A percentile compares a stretch with the other conserved stretches of the same genome.
These are phyloP conservation scores for Osedax frankpressi DNA, from an alignment of 2,888 invertebrate genomes.

Conservation along the genomic window DNA sequence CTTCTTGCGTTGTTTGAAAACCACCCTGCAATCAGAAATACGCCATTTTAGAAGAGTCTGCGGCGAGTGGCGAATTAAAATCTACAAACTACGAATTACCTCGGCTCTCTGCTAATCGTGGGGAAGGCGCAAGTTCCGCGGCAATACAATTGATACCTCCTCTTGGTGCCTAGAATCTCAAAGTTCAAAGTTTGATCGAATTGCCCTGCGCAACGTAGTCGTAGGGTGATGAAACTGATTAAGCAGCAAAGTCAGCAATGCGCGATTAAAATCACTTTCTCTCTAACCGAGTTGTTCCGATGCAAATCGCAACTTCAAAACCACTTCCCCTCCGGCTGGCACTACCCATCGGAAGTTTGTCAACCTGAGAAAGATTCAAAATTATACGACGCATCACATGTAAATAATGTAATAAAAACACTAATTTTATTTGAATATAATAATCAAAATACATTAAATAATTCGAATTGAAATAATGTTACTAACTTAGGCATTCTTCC, in stretches of 20 bases:
- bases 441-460: background rate
- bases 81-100: too few species aligned
- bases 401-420: too few species aligned
- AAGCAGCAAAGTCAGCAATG: too few species aligned
- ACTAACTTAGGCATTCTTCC: background rate
- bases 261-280: too few species aligned
- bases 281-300: conserved; percentile 43
- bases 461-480: background rate
- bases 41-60: too few species aligned
- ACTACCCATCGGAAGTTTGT: conserved; percentile 44
- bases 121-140: conserved; percentile 47
- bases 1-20: conserved; percentile 45
- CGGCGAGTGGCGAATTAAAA: too few species aligned
- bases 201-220: too few species aligned
- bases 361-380: conserved; percentile 33
- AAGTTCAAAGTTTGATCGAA: conserved; percentile 47
- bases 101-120: conserved; percentile 45
- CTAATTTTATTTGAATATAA: too few species aligned
- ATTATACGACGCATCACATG: too few species aligned
- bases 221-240: too few species aligned
- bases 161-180: conserved; percentile 44
- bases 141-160: conserved; percentile 45
- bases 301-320: conserved; percentile 40
- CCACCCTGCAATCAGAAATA: conserved; percentile 38
- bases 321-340: conserved; percentile 40